Percentiles rank a stretch among this genome's conserved stretches.
Conservation (phyloP, 1,140 invertebrate genomes). For the Rhopalosiphum padi region DNA sequence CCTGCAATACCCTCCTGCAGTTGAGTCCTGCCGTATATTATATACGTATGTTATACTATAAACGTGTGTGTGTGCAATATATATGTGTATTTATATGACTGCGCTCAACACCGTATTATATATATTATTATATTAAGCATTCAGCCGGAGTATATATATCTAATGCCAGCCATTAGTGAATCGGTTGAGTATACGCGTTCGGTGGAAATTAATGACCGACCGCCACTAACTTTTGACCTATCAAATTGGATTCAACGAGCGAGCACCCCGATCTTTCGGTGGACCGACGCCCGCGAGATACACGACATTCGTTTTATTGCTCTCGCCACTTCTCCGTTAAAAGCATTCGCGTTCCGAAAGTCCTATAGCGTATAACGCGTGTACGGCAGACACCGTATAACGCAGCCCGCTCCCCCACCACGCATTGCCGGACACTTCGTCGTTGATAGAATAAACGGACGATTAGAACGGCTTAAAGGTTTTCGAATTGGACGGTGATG, state of each 20-base stretch:
- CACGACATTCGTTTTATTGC: conserved; percentile 45
- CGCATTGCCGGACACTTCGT: neutral
- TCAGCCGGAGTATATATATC: conserved; percentile 23
- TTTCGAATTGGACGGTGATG: neutral
- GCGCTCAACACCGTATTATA: neutral
- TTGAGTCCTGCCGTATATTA: neutral
- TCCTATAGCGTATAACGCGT: neutral
- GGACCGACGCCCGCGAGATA: neutral
- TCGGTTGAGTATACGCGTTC: conserved; percentile 20
- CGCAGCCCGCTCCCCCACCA: too few species aligned
- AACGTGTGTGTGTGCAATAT: too few species aligned
- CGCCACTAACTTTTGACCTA: conserved; percentile 47
- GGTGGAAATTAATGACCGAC: conserved; percentile 45
- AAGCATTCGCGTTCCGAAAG: conserved; percentile 30
- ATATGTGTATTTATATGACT: neutral
- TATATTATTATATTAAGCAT: conserved; percentile 36
- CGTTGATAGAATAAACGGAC: neutral
- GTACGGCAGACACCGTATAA: neutral
- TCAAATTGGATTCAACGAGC: conserved; percentile 33
- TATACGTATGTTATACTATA: neutral
- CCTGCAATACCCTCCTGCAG: neutral
- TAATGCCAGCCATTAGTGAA: conserved; percentile 42
- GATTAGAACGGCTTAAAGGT: neutral
- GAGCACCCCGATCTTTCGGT: neutral
- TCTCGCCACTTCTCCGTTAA: conserved; percentile 15